Base-by-base conservation (phyloP, 2,113 vertebrate species). In the Limnothrissa miodon region DNA sequence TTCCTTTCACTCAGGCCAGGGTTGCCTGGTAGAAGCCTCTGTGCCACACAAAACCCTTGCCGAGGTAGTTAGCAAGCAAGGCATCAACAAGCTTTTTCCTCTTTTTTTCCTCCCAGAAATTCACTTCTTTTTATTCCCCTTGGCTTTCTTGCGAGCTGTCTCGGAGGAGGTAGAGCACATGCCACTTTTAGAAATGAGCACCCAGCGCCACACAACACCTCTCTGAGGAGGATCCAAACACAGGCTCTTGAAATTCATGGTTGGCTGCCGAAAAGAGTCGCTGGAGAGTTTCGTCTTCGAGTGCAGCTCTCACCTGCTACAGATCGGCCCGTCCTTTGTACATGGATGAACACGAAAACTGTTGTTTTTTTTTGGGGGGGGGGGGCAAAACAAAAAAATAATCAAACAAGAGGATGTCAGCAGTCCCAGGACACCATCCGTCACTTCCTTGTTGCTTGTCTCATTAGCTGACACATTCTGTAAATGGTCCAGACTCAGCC, bases 31-130 rank as follows among this genome's bases (percentile, higher is more conserved):
- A 83, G 79, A 79, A 90, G 84, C 83, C 78, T 70, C 56, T 82
- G 86, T 86, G 66, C 78, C 91, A 92, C 86, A 88, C 42, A 42
- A 4, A 42, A n/a, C n/a, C 89, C 90, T 90, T 53, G 89, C 85
- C 85, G 82, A 45, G 83, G 84, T 91, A 85, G 86, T 88, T 90
- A 90, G 89, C 91, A 89, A 93, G 85, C 87, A 86, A 46, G 87
- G 81, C 79, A 62, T 86, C 89, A 86, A 89, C 88, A 84, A 87
- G 85, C 90, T 85, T 81, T 81, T 85, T 46, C 87, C 81, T 86
- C n/a, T 86, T 87, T 81, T 74, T 25, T 56, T 78, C 86, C 82
- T 42, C 79, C 85, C 70, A 33, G 82, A 56, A 62, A 78, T 33
- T 80, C 80, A 78, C 39, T 45, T 83, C 80, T 56, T 80, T 45